Evolutionary conservation across 1,140 invertebrate genomes (phyloP), one percentile per base, ranked within the genome.

Genomic region (Halictus rubicundus): DNA sequence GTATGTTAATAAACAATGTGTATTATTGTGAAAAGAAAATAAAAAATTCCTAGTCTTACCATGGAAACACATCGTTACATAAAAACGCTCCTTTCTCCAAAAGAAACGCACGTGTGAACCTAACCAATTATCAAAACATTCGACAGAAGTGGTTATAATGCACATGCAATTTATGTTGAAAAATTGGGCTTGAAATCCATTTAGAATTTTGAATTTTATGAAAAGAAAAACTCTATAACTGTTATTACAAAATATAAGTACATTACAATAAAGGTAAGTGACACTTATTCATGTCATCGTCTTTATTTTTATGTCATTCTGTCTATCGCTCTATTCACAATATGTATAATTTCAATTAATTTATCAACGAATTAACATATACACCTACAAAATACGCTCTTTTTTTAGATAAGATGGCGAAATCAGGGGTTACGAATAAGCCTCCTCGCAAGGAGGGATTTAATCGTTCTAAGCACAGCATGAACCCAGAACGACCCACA

Each of bases 401-500:
- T 49, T 27, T 80, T 83, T 75, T 81, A 76, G 84, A 37, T 39
- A 92, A 52, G 84, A 97, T 97, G 96, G 94, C 95, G 42, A 97
- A 97, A 94, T 94, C 96, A 88, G 94, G 95, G 74, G 95, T 95
- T 70, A 91, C 93, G 6, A 90, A 94, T 83, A 96, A 96, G 72
- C 93, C 95, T 21, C 96, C 96, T 90, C 95, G 96, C 6, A 96
- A 95, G 86, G 94, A 97, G 93, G 96, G 96, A 16, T 95, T 97
- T 86, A 97, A 97, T 87, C 95, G 95, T 84, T 96, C 96, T 49
- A 94, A 94, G 27, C 97, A 98, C 93, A 98, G 97, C 65, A 97
- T 98, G 96, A 98, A 98, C 91, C 97, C 97, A 12, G 96, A 98
- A 83, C 94, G 97, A 37, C 94, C 95, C 2, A 95, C 93, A 25